Evolutionary conservation across 1,140 invertebrate species (phyloP).

Genomic region (Drosophila virilis): DNA sequence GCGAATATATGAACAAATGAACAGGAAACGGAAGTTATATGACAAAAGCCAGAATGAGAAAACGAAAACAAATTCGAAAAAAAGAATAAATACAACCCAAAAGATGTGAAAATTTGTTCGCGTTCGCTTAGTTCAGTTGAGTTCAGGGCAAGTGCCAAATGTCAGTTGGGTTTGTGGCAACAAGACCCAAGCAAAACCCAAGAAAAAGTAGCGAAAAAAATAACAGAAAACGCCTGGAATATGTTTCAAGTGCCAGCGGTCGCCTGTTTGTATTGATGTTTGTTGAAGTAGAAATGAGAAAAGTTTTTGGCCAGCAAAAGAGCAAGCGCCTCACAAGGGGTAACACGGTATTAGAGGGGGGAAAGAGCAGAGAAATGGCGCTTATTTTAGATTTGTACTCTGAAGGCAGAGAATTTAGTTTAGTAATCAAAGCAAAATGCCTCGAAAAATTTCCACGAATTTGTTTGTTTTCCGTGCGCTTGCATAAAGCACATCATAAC

Average conservation of each 20-base stretch:
- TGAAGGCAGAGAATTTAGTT: conserved; percentile 60
- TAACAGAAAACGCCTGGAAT: conserved; percentile 39
- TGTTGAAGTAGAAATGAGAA: conserved; percentile 77
- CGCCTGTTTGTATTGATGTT: conserved; percentile 70
- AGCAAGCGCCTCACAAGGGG: conserved; percentile 18
- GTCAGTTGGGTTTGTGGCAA: conserved; percentile 64
- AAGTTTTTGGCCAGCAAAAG: conserved; percentile 62
- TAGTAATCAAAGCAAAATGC: conserved; percentile 72
- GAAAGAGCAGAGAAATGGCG: conserved; percentile 43
- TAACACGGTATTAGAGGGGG: neutral
- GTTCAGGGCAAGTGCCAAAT: conserved; percentile 74
- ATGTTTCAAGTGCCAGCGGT: conserved; percentile 44
- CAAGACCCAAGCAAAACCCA: conserved; percentile 32
- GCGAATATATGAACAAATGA: conserved; percentile 76
- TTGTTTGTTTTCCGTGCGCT: conserved; percentile 78
- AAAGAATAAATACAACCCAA: conserved; percentile 46
- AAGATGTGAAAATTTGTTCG: conserved; percentile 77
- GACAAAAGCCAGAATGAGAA: conserved; percentile 53
- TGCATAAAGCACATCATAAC: conserved; percentile 73
- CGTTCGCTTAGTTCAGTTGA: conserved; percentile 33
- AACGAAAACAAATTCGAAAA: conserved; percentile 40
- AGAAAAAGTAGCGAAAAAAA: conserved; percentile 24
- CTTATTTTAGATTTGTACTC: conserved; percentile 72
- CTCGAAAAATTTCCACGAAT: conserved; percentile 55
- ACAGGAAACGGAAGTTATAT: conserved; percentile 76